phyloP scores from a whole-genome alignment of 2,888 invertebrate species.

The Ptychoptera contaminata region DNA sequence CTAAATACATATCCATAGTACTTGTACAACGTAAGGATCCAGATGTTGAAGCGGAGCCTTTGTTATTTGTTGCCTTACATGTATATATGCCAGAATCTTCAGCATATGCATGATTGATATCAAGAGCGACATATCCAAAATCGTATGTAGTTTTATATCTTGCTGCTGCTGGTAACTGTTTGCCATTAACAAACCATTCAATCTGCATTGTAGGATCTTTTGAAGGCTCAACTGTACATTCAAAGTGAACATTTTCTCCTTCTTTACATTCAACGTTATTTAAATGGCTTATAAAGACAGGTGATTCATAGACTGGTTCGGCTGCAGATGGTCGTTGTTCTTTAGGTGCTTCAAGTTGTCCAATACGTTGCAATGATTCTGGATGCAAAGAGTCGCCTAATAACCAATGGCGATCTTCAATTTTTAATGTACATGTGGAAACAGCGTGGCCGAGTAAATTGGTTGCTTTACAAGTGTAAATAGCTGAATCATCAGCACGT shows the following conservation, averaged over 20 bases:
- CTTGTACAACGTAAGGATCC: slow-evolving; percentile 75
- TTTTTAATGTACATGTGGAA: slow-evolving; percentile 77
- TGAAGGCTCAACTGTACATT: slow-evolving; percentile 82
- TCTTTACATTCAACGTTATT: slow-evolving; percentile 81
- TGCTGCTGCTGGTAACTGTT: slow-evolving; percentile 72
- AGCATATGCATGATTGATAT: slow-evolving; percentile 71
- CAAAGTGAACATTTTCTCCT: slow-evolving; percentile 77
- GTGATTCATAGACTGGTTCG: slow-evolving; percentile 67
- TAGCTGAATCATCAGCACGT: slow-evolving; percentile 81
- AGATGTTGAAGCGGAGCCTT: slow-evolving; percentile 79
- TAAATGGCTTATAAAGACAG: slow-evolving; percentile 79
- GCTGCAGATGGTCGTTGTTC: slow-evolving; percentile 48
- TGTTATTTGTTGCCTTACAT: slow-evolving; percentile 76
- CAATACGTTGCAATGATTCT: slow-evolving; percentile 72
- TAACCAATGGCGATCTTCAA: slow-evolving; percentile 78
- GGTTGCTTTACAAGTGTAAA: slow-evolving; percentile 88
- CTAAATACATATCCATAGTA: slow-evolving; percentile 61
- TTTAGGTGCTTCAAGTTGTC: slow-evolving; percentile 68
- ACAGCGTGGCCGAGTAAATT: slow-evolving; percentile 90
- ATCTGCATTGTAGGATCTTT: slow-evolving; percentile 81
- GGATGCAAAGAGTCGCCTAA: slow-evolving; percentile 78
- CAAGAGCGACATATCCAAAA: slow-evolving; percentile 89
- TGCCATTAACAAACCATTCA: slow-evolving; percentile 92
- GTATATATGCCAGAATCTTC: slow-evolving; percentile 89
- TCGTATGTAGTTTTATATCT: slow-evolving; percentile 88